Conservation (phyloP, 2,113 vertebrate genomes). For the Sphyrna mokarran region DNA sequence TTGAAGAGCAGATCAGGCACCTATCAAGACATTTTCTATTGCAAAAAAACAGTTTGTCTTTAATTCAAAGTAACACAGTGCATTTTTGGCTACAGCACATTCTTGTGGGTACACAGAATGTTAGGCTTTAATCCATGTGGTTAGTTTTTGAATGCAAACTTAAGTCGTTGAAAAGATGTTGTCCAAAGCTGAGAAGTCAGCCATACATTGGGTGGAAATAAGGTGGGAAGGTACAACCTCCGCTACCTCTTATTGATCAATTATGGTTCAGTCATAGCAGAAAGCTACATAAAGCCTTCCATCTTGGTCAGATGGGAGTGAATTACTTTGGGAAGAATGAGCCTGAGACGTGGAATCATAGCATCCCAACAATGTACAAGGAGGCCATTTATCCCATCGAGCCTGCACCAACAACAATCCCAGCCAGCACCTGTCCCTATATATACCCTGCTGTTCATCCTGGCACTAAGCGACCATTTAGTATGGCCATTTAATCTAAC, state of each 20-base stretch:
- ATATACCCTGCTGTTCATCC: too few relatives aligned
- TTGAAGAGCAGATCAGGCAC: not conserved
- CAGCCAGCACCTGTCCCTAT: too few relatives aligned
- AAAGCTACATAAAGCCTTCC: not conserved
- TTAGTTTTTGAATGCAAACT: not conserved
- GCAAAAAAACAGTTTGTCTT: not conserved
- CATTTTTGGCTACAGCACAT: not conserved
- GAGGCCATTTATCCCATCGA: too few relatives aligned
- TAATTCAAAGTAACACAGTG: not conserved
- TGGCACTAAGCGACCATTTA: too few relatives aligned
- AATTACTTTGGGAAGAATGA: too few relatives aligned
- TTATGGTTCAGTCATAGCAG: not conserved
- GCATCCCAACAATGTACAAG: too few relatives aligned
- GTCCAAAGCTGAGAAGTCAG: not conserved
- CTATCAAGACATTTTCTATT: not conserved
- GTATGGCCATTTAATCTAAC: too few relatives aligned
- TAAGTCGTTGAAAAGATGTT: not conserved
- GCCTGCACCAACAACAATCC: too few relatives aligned
- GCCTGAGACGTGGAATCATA: too few relatives aligned
- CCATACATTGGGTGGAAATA: not conserved
- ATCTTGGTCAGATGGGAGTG: too few relatives aligned
- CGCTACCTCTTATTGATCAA: too few relatives aligned
- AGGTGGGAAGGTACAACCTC: not conserved
- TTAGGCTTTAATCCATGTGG: not conserved
- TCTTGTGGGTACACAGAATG: not conserved